Evolutionary conservation across 35 echinoderm and acorn worm species (phyloP), one percentile per base, ranked within the genome.

Genomic region (Acanthaster planci): DNA sequence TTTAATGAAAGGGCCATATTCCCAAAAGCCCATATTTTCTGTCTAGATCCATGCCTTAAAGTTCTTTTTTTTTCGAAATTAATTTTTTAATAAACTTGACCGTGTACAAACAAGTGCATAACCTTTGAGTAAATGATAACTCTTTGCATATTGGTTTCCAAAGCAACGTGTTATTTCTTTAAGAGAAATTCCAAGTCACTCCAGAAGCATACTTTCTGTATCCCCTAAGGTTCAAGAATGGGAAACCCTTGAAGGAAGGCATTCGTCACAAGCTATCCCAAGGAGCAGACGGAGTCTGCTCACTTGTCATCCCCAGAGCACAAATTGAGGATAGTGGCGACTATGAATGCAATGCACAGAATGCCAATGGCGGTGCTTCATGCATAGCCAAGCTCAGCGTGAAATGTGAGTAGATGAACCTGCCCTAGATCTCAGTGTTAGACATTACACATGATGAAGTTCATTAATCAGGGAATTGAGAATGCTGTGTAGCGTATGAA

Each of bases 291-390:
- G 87, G 80, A 18, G 30, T 68, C 2, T 53, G 64, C n/a, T 76
- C n/a, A 37, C 68, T 83, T 22, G 30, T 60, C 23, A 77, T 90
- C 35, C 51, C 79, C 23, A 82, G 76, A n/a, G 40, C 79, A 12
- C 60, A 59, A 40, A 67, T 55, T 7, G 51, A 83, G 34, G 87
- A 90, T 56, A 30, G 54, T 17, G 87, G 87, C 76, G 80, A 90
- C 31, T 90, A 84, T 39, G 52, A 76, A 38, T 90, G 87, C 64
- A 29, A 72, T 39, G 87, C 87, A 10, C 60, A 82, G 8, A 90
- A 90, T 36, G 67, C 23, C 16, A 8, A 60, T 30, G 87, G 87
- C 55, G 38, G 53, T 21, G 76, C 76, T 22, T 87, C 54, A 37
- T 78, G 67, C 76, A 59, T 29, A 18, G 85, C 85, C 9, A 58